phyloP scores from a whole-genome alignment of 2,888 invertebrate species.

The Cinara cedri region DNA sequence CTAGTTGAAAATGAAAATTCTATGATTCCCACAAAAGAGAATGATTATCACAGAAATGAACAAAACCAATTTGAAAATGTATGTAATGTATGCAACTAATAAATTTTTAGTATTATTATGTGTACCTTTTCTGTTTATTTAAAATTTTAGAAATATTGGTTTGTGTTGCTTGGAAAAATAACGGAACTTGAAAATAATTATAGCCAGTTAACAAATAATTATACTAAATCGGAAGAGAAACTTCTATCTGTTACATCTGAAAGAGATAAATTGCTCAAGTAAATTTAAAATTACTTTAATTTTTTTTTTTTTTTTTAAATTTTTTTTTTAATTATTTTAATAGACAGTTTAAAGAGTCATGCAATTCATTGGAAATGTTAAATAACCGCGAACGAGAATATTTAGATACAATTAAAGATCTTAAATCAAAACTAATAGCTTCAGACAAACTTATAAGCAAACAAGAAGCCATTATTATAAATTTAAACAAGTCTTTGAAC shows the following conservation, averaged over 20 bases:
- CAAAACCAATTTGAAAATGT: conserved; percentile 34
- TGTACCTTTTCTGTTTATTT: neutral
- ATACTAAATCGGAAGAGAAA: conserved; percentile 31
- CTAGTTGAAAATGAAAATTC: neutral
- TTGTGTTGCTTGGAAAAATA: conserved; percentile 27
- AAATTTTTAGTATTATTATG: neutral
- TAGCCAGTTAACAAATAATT: conserved; percentile 23
- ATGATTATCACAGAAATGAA: conserved; percentile 19
- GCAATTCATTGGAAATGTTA: conserved; percentile 27
- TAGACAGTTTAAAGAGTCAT: conserved; percentile 44
- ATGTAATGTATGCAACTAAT: no score
- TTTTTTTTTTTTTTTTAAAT: neutral
- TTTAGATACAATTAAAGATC: conserved; percentile 39
- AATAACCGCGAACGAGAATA: conserved; percentile 36
- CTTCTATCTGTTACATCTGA: conserved; percentile 25
- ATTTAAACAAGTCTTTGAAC: conserved; percentile 23
- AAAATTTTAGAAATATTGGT: conserved; percentile 41
- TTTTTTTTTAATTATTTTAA: conserved; percentile 2
- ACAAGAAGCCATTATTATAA: conserved; percentile 26
- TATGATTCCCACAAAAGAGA: conserved; percentile 46
- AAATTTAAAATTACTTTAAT: neutral
- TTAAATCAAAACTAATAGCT: conserved; percentile 26
- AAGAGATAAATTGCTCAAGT: conserved; percentile 42
- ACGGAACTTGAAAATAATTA: conserved; percentile 50
- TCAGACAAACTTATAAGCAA: conserved; percentile 37